phyloP scores from a whole-genome alignment of 2,113 vertebrate genomes.

The Callipepla squamata region DNA sequence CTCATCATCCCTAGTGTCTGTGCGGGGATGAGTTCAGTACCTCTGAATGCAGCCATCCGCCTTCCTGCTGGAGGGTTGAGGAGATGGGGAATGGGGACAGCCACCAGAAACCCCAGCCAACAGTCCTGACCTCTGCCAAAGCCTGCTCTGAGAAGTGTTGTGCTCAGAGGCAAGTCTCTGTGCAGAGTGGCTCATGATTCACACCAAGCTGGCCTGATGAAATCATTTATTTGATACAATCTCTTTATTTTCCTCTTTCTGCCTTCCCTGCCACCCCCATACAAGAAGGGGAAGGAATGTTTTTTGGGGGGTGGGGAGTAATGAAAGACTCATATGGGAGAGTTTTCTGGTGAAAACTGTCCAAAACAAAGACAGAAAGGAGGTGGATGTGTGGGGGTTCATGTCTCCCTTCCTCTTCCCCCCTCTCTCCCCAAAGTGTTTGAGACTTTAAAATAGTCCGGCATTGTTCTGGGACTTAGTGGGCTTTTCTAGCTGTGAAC shows the following conservation, averaged over 20 bases:
- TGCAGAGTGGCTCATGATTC: slow-evolving; percentile 11
- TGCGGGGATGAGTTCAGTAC: slow-evolving; percentile 36
- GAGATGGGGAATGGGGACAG: not conserved
- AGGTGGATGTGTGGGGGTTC: slow-evolving; percentile 56
- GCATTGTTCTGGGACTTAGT: slow-evolving; percentile 72
- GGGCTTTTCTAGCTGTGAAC: slow-evolving; percentile 69
- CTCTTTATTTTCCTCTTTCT: slow-evolving; percentile 53
- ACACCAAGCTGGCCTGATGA: slow-evolving; percentile 10
- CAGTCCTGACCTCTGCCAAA: not conserved
- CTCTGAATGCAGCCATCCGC: not conserved
- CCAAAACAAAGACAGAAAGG: slow-evolving; percentile 56
- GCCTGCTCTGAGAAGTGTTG: not conserved
- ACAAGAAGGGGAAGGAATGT: slow-evolving; percentile 13
- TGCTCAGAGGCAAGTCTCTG: not conserved
- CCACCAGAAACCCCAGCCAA: not conserved
- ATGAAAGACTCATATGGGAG: slow-evolving; percentile 28
- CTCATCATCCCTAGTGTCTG: slow-evolving; percentile 71
- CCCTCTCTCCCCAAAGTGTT: slow-evolving; percentile 33
- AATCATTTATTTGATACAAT: slow-evolving; percentile 37
- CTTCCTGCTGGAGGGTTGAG: not conserved
- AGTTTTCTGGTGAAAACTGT: slow-evolving; percentile 38
- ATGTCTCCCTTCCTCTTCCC: slow-evolving; percentile 60
- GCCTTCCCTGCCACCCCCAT: slow-evolving; percentile 28
- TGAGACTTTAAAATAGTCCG: slow-evolving; percentile 72
- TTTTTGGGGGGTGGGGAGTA: slow-evolving; percentile 7